These are phyloP conservation scores for Pantherophis alleghaniensis DNA, from an alignment of 2,797 vertebrate species.

Conservation along the genomic window DNA sequence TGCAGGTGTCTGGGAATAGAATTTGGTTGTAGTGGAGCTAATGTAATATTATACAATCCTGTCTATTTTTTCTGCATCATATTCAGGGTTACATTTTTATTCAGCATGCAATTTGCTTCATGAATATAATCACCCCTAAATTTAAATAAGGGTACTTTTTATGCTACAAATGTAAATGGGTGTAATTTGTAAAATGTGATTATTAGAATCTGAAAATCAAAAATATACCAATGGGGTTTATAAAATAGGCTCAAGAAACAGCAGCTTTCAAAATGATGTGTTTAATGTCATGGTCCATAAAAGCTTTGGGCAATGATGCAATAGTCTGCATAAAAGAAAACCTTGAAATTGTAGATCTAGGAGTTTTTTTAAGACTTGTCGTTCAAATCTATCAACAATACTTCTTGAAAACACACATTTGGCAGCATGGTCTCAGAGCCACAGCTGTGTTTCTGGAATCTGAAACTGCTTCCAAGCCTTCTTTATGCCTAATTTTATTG, in stretches of 20 bases:
- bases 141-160: neutral
- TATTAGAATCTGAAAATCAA: neutral
- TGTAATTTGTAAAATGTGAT: neutral
- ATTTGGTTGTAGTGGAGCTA: neutral
- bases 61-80: neutral
- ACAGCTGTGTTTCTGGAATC: neutral
- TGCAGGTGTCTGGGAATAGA: neutral
- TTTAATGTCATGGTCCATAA: neutral
- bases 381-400: neutral
- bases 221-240: neutral
- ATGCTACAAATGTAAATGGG: neutral
- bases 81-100: neutral
- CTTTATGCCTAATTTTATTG: conserved; percentile 1
- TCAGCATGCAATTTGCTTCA: neutral
- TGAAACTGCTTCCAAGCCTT: conserved; percentile 15
- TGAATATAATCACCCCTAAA: neutral
- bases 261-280: neutral
- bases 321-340: neutral
- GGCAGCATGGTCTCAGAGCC: neutral
- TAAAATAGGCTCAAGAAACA: neutral
- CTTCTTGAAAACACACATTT: neutral
- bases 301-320: neutral
- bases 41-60: neutral
- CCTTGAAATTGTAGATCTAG: neutral
- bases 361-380: neutral